Evolutionary conservation across 2,888 invertebrate genomes (phyloP), one percentile per base, ranked within the genome.

Genomic region (Tenthredo notha): DNA sequence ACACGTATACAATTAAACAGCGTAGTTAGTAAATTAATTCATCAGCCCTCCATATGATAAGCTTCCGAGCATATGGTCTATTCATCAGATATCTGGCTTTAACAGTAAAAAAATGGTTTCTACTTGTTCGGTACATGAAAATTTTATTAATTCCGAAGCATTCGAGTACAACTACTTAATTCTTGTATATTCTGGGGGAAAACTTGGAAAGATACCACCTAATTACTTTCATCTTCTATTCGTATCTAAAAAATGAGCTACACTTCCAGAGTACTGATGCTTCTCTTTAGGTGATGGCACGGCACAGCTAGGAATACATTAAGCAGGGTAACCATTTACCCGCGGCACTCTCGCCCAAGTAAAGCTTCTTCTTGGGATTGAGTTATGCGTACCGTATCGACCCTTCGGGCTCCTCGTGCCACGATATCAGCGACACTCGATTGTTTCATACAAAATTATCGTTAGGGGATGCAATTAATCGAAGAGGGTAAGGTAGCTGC

Each of bases 381-480:
- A 80, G 70, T 83, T 67, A 67, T 33, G 50, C 83, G 67, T 47
- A 47, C n/a, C 67, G 83, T 70, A 67, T 67, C 80, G 80, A 80
- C 80, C 67, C 47, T 50, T 67, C 82, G n/a, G 67, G 29, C n/a
- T 83, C 18, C 67, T 47, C 29, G 61, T 12, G n/a, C 70, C 67
- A 12, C 58, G 47, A 47, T 83, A 67, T 67, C 65, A 70, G 21
- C 47, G 50, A 47, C 40, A 67, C 43, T 40, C 67, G 47, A 67
- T 83, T 83, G 65, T 83, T 47, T 70, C 33, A 70, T 15, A 83
- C 47, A 33, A 70, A 83, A 83, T 83, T 67, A 83, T 70, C 4
- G 47, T 12, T 18, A 43, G 33, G 21, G 21, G 18, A 12, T 33
- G 25, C 67, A 67, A 65, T 83, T 83, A 83, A 83, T 67, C 70